phyloP scores from a whole-genome alignment of 1,140 invertebrate genomes.

The Magallana ariakensis region DNA sequence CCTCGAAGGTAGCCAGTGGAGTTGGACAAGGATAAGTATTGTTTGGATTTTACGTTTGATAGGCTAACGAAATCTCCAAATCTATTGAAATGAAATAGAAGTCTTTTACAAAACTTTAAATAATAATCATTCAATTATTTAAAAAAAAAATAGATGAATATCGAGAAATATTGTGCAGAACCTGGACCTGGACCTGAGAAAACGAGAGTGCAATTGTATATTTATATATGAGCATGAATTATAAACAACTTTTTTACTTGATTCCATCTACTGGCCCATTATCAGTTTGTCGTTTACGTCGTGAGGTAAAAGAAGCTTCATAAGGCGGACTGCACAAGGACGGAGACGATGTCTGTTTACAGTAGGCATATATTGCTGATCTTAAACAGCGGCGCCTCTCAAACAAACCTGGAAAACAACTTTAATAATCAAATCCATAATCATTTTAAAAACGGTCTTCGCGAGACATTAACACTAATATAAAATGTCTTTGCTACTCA shows the following conservation, averaged over 20 bases:
- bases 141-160: too few relatives aligned
- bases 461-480: too few relatives aligned
- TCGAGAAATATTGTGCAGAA: too few relatives aligned
- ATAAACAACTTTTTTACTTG: not conserved
- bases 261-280: not conserved
- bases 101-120: too few relatives aligned
- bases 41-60: not conserved
- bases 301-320: not conserved
- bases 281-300: not conserved
- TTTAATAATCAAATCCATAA: not conserved
- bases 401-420: slow-evolving; percentile 26
- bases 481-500: too few relatives aligned
- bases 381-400: slow-evolving; percentile 41
- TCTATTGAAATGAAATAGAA: not conserved
- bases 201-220: not conserved
- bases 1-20: not conserved
- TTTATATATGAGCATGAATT: not conserved
- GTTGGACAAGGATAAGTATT: slow-evolving; percentile 8
- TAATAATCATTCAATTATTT: too few relatives aligned
- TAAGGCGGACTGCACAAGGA: not conserved
- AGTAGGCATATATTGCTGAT: slow-evolving; percentile 19
- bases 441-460: too few relatives aligned
- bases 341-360: not conserved
- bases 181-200: too few relatives aligned
- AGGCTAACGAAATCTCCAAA: slow-evolving; percentile 45